These are phyloP conservation scores for Scaptomyza graminum DNA, from an alignment of 1,140 invertebrate genomes.

Conservation along the genomic window DNA sequence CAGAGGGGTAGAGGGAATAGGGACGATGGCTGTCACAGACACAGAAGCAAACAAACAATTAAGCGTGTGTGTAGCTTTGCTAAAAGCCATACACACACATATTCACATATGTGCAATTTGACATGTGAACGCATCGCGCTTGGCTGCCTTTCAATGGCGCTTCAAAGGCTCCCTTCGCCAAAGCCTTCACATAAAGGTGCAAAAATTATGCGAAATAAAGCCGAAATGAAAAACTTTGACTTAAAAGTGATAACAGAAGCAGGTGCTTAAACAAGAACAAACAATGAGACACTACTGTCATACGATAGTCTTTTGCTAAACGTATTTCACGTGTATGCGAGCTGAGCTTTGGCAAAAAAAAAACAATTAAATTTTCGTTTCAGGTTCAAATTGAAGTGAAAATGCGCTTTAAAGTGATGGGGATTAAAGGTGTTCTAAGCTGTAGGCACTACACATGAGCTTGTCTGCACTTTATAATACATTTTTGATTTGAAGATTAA, in stretches of 20 bases:
- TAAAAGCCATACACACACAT: slow-evolving; percentile 34
- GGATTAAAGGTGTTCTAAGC: no score
- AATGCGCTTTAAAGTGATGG: no score
- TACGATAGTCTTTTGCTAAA: background rate
- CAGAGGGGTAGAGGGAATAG: background rate
- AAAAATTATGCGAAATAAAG: slow-evolving; percentile 75
- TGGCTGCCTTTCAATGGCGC: slow-evolving; percentile 66
- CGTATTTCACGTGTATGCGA: background rate
- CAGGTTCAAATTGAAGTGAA: background rate
- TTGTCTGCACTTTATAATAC: no score
- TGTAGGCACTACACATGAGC: background rate
- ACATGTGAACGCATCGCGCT: slow-evolving; percentile 44
- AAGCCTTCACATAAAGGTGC: slow-evolving; percentile 43
- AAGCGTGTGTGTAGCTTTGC: slow-evolving; percentile 37
- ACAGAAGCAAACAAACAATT: slow-evolving; percentile 74
- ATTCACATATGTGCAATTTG: slow-evolving; percentile 43
- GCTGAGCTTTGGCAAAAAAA: background rate
- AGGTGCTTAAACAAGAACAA: slow-evolving; percentile 7
- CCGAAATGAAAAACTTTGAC: slow-evolving; percentile 41
- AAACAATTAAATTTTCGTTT: background rate
- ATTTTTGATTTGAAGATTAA: no score
- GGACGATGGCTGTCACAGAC: slow-evolving; percentile 17
- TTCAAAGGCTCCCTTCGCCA: slow-evolving; percentile 55
- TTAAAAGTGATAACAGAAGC: slow-evolving; percentile 1
- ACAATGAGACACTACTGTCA: slow-evolving; percentile 9